A percentile compares a stretch with the other conserved stretches of the same genome.
phyloP scores from a whole-genome alignment of 2,888 invertebrate genomes.

The Nasonovia ribisnigri region DNA sequence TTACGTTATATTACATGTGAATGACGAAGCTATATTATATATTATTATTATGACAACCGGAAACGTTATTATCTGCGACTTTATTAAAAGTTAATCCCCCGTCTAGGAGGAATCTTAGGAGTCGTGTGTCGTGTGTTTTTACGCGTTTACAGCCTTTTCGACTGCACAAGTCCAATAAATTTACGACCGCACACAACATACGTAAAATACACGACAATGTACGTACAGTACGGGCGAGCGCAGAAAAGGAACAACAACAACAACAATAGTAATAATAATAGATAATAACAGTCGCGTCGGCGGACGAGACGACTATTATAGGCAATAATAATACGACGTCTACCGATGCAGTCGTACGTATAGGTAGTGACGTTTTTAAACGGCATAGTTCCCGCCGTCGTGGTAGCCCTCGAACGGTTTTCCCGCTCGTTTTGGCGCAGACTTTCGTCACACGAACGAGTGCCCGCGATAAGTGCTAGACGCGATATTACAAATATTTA shows the following conservation, averaged over 20 bases:
- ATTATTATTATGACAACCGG: constrained; percentile 30
- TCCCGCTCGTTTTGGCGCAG: neutral
- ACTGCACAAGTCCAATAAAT: constrained; percentile 11
- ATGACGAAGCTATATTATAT: constrained; percentile 33
- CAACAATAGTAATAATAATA: too few relatives aligned
- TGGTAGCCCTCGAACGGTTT: neutral
- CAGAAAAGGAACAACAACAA: neutral
- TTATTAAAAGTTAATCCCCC: constrained; percentile 53
- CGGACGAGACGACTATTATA: neutral
- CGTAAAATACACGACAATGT: too few relatives aligned
- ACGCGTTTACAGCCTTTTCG: constrained; percentile 2
- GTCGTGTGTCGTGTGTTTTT: neutral
- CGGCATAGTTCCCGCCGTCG: neutral
- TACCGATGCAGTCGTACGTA: neutral
- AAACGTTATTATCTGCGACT: constrained; percentile 43
- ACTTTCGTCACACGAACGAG: neutral
- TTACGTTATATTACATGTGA: neutral
- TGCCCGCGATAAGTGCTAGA: neutral
- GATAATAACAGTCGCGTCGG: neutral
- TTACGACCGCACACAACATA: neutral
- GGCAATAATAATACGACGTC: neutral
- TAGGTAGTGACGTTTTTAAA: neutral
- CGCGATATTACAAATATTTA: neutral
- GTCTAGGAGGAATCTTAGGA: neutral
- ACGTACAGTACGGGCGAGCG: too few relatives aligned